These are phyloP conservation scores for Merops nubicus DNA, from an alignment of 2,113 vertebrate species.

Conservation along the genomic window DNA sequence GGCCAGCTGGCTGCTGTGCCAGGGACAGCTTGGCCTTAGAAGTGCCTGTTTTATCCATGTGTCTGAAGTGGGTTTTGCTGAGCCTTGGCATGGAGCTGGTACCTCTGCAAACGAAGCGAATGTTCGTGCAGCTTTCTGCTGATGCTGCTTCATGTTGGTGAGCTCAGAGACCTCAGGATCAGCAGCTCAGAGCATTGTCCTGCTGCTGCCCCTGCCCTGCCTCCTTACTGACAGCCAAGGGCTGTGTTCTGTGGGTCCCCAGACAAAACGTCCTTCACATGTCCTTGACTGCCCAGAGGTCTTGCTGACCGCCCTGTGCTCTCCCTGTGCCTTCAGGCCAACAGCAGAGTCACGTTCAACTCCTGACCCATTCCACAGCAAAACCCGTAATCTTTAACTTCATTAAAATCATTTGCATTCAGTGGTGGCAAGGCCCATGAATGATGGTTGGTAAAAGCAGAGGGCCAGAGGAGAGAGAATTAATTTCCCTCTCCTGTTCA, in stretches of 20 bases:
- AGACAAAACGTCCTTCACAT: not conserved
- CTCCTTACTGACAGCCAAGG: not conserved
- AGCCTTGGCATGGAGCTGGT: not conserved
- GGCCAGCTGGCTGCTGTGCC: not conserved
- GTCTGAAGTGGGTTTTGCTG: not conserved
- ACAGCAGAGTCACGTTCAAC: not conserved
- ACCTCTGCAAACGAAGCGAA: not conserved
- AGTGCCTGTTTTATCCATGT: fast-evolving
- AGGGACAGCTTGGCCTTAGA: fast-evolving
- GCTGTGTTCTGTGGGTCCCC: fast-evolving
- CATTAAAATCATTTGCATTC: not conserved
- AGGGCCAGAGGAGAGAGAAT: constrained; percentile 1
- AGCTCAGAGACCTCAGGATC: not conserved
- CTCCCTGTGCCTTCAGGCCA: not conserved
- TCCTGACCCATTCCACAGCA: not conserved
- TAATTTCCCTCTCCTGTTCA: not conserved
- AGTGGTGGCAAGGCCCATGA: not conserved
- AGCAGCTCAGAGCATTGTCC: fast-evolving
- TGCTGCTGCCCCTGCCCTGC: not conserved
- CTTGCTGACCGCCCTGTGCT: not conserved
- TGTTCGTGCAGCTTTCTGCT: fast-evolving
- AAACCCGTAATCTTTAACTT: not conserved
- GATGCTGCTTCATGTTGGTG: fast-evolving
- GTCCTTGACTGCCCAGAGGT: not conserved
- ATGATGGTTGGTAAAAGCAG: constrained; percentile 9